Conservation (phyloP, 2,113 vertebrate species). For the Otolemur garnettii region DNA sequence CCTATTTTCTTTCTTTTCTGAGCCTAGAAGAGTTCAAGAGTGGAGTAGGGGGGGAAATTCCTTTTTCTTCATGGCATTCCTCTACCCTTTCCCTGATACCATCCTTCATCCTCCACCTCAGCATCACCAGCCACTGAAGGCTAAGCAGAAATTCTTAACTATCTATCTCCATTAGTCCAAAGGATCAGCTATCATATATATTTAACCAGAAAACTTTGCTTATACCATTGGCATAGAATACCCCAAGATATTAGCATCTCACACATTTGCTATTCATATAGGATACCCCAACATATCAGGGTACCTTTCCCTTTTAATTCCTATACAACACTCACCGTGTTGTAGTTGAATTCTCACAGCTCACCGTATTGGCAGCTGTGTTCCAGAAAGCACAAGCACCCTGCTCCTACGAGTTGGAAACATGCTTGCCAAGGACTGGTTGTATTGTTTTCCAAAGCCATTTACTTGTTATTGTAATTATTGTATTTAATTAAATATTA, state of each 20-base stretch:
- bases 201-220: neutral
- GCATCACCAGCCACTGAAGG: neutral
- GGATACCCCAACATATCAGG: neutral
- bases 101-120: neutral
- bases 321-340: neutral
- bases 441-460: neutral
- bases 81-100: neutral
- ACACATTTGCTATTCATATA: neutral
- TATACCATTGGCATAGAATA: neutral
- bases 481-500: constrained; percentile 16
- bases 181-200: neutral
- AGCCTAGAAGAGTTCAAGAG: neutral
- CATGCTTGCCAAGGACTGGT: neutral
- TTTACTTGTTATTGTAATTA: neutral
- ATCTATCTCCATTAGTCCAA: neutral
- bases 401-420: neutral
- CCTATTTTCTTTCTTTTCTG: neutral
- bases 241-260: rapidly evolving
- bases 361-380: rapidly evolving
- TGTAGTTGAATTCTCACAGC: rapidly evolving
- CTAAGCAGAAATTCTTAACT: neutral
- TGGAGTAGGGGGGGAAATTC: too few relatives aligned
- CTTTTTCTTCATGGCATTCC: neutral
- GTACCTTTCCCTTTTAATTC: neutral
- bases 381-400: rapidly evolving